Evolutionary conservation across 2,888 invertebrate genomes (phyloP), one percentile per base, ranked within the genome.

Genomic region (Lithophane semibrunnea): DNA sequence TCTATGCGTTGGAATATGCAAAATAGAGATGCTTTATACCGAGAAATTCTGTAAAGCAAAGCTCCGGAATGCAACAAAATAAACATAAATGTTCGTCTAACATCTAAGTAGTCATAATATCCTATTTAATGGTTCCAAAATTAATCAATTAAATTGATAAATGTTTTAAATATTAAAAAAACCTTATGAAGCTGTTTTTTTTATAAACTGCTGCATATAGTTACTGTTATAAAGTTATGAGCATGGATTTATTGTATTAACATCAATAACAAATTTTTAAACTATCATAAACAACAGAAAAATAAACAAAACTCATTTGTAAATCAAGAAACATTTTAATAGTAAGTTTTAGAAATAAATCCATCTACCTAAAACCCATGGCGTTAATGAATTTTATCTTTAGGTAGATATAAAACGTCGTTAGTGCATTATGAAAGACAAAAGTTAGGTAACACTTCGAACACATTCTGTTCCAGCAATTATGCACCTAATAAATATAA

Each of bases 1-100:
- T 66, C 52, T 64, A 75, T 81, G 68, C 49, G 77, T 80, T 84
- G 77, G 85, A 84, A 80, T 80, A 88, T 88, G 88, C 80, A 79
- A 87, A 85, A 77, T 68, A 69, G 74, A 29, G 49, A 77, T 66
- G 80, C 37, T 82, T 74, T 70, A 77, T 79, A 61, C 73, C 60
- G 71, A 65, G 73, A 83, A 75, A 78, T 78, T 80, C 37, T 58
- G 21, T 75, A 77, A 37, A 58, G 24, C 58, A 58, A 13, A 37
- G 37, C 9, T 61, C 61, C 16, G 60, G 79, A 86, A 85, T 88
- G 79, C 73, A 78, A 58, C 60, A 44, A 61, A 77, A 61, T 75
- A 44, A 69, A 77, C 10, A 63, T 47, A 47, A 13, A 42, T 42
- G 7, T 29, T 75, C 44, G 1, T 42, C 13, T 29, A 10, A 21